Evolutionary conservation across 2,888 invertebrate genomes (phyloP), one percentile per base, ranked within the genome.

Genomic region (Drosophila emarginata): DNA sequence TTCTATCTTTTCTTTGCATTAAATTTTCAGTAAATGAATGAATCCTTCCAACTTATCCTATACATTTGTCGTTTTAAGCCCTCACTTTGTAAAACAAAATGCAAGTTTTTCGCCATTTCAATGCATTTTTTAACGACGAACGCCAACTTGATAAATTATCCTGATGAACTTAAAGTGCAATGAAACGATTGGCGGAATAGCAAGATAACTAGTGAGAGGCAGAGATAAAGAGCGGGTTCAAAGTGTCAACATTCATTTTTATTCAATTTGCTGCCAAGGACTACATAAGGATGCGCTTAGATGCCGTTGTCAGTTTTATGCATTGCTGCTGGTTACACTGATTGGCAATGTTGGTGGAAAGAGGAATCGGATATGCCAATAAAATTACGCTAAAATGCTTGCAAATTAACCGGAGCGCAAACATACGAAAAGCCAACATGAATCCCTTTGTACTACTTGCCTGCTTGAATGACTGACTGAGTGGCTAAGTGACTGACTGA

Each of bases 301-400:
- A 50, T 67, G 61, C 32, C 64, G 51, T 56, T 69, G 60, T 64
- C 59, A 78, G 77, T 82, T 80, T 80, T 68, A 85, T 78, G 85
- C 78, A 57, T 72, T 71, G 66, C 56, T 82, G 74, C 60, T 52
- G 62, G 50, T 32, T 52, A 57, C 67, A 51, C 7, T 67, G 64
- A 40, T 56, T 60, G 65, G 9, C 12, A 53, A 45, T 21, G 28
- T 40, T 50, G 21, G 5, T n/a, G 15, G 37, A 4, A 18, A 11
- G 11, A 36, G 61, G 36, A 39, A 61, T 14, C 63, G 67, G 67
- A 72, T 72, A 67, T 62, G 68, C 64, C 78, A 69, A 74, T 78
- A 61, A 63, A 70, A 79, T 79, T 70, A 70, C 69, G 65, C 32
- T 26, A 57, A 76, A 85, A 59, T 78, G 71, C 63, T 70, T 63